Conservation (phyloP, 2,797 vertebrate species). For the Eleutherodactylus coqui region DNA sequence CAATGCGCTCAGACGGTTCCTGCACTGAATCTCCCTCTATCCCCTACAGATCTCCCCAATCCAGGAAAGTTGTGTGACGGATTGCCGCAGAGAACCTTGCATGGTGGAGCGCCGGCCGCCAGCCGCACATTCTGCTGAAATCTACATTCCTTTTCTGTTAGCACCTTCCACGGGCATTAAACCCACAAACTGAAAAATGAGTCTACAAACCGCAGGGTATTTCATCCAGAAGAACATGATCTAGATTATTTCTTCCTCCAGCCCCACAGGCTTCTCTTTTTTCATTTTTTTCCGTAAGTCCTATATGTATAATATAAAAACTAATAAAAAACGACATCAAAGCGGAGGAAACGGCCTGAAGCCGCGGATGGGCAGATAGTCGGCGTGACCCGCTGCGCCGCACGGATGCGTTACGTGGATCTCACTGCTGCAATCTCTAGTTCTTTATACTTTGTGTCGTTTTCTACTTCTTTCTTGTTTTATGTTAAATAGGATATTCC, state of each 20-base stretch:
- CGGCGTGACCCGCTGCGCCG: no score
- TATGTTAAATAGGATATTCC: no score
- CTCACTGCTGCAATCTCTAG: no score
- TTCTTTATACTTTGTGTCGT: no score
- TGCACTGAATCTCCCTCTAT: slow-evolving; percentile 5
- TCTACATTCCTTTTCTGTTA: slow-evolving; percentile 59
- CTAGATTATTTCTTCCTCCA: slow-evolving; percentile 29
- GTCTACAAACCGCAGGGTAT: slow-evolving; percentile 49
- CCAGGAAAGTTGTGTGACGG: slow-evolving; percentile 41
- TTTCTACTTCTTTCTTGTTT: no score
- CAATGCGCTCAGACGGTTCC: slow-evolving; percentile 24
- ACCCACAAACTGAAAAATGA: slow-evolving; percentile 48
- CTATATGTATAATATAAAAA: neutral
- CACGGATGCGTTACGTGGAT: no score
- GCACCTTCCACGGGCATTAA: slow-evolving; percentile 54
- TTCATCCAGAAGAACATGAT: slow-evolving; percentile 31
- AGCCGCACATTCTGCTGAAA: slow-evolving; percentile 28
- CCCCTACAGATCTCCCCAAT: slow-evolving; percentile 1
- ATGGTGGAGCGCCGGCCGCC: slow-evolving; percentile 22
- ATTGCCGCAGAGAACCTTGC: slow-evolving; percentile 35
- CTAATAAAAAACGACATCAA: neutral
- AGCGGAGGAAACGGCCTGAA: no score
- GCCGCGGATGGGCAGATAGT: no score
- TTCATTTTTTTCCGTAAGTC: neutral
- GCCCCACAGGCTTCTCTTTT: neutral